Evolutionary conservation across 1,140 invertebrate genomes (phyloP), one percentile per base, ranked within the genome.

Genomic region (Hylaeus volcanicus): DNA sequence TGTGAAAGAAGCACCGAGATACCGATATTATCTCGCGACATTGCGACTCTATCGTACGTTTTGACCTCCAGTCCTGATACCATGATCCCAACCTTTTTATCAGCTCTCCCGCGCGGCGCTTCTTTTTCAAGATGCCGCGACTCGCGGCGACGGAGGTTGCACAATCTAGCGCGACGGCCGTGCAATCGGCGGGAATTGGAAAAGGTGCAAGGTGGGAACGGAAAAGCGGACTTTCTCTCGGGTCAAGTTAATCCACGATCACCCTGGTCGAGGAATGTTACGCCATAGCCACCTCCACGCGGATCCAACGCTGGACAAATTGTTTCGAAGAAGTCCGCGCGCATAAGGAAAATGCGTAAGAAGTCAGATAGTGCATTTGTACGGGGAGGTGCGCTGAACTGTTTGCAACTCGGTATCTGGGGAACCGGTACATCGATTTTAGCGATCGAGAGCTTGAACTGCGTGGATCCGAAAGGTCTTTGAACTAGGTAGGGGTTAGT

Each of bases 181-280:
- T 66, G 79, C 65, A 73, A 87, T 86, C 79, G 76, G 61, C 73
- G 71, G 70, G 74, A 86, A 84, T 72, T 73, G 82, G 81, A 87
- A 87, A 82, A 85, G 74, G 53, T 14, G 73, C 53, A 56, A 69
- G 65, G 39, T 61, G 73, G 41, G 63, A 74, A 70, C 71, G 82
- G 68, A 88, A 82, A 84, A 86, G 74, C 37, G 82, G 61, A 79
- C 86, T 84, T 85, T 85, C 85, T 83, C 81, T 51, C 45, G 53
- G 63, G 53, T 77, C 76, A 83, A 78, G 76, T 84, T 77, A 71
- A 87, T 88, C 65, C 74, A 71, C 75, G n/a, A 43, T 56, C 63
- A 78, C 83, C 64, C 74, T 65, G 79, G 12, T 11, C 78, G 60
- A 51, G 39, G 45, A 70, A 5, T 14, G 51, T 74, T 72, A 63